Base-by-base conservation (phyloP, 2,113 vertebrate species). In the Sinocyclocheilus rhinocerous region DNA sequence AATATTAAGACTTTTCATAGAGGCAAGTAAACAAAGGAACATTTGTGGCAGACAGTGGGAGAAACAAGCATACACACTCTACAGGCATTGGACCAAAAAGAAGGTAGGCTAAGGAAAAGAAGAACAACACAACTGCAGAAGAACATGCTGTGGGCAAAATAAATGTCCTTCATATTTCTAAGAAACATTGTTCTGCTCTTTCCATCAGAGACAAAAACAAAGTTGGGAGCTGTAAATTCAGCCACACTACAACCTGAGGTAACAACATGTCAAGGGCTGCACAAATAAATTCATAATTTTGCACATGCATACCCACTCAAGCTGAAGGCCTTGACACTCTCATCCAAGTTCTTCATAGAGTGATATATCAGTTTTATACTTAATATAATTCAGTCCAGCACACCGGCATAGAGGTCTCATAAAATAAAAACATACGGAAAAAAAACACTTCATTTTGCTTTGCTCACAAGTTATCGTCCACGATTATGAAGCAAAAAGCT, bases 151-250 rank as follows among this genome's bases (percentile, higher is more conserved):
- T 26, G 72, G 52, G 42, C 22, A n/a, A 63, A 75, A 29, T 50
- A 80, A 36, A 69, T 73, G 22, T 39, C 36, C n/a, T 55, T 70
- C 59, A n/a, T 36, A 72, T 83, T 85, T 77, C 75, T 69, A 0
- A 75, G 86, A 80, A 83, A 65, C 79, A 76, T 57, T 7, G 3
- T 45, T 73, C 22, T 76, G 50, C 59, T 76, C 24, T n/a, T 67
- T 83, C 57, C 72, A 81, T 78, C 65, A 63, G 12, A 83, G 63
- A 75, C 63, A 45, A 85, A 84, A 87, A 83, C 78, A 86, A 45
- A 81, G 24, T 45, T 1, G 3, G 55, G 6, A 70, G 70, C 12
- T 24, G 55, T 83, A 85, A 72, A 87, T 81, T 77, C 52, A 79
- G 16, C 55, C 22, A 10, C 73, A 33, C 79, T 75, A 80, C 78